Base-by-base conservation (phyloP, 2,113 vertebrate genomes). In the Campylomormyrus numenius region DNA sequence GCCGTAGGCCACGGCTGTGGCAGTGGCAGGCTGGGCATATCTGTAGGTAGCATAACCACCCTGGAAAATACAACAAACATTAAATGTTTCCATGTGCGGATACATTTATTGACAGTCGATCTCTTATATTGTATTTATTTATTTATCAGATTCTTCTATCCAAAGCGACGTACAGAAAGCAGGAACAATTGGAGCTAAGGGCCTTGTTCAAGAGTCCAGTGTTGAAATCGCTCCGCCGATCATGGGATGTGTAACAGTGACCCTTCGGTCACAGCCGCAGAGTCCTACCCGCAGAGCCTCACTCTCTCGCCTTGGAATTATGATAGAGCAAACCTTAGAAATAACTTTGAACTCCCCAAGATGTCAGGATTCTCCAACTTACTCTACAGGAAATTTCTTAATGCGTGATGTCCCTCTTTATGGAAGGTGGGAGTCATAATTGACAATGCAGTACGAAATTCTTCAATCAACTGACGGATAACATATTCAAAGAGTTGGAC, bases 41-140 rank as follows among this genome's bases (percentile, higher is more conserved):
- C 98, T 97, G 96, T 99, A 99, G 91, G 98, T 97, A 96, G 98
- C 95, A 91, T 98, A 99, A 95, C 98, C 98, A 95, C 98, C 98
- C 98, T 99, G 89, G 31, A 50, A 97, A 92, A 94, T 96, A 96
- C 90, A 95, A 0, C 90, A 56, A 56, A 87, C 91, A 93, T 90
- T 24, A 15, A 87, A 56, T 8, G 45, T 42, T 48, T 48, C 83
- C n/a, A 31, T 70, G 62, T 31, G 62, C 62, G 6, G 3, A 70
- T 1, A 11, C 7, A 11, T 66, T 27, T 27, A 31, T 70, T 70
- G n/a, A 70, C n/a, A 27, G 62, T 13, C 1, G 10, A 13, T 31
- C 62, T 70, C 62, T 31, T 31, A 31, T 13, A 31, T 13, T 31
- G 27, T 70, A 70, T 70, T 70, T 31, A 31, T 70, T 70, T 70